Conservation (phyloP, 2,888 invertebrate genomes). For the Oxyteleia sp. region DNA sequence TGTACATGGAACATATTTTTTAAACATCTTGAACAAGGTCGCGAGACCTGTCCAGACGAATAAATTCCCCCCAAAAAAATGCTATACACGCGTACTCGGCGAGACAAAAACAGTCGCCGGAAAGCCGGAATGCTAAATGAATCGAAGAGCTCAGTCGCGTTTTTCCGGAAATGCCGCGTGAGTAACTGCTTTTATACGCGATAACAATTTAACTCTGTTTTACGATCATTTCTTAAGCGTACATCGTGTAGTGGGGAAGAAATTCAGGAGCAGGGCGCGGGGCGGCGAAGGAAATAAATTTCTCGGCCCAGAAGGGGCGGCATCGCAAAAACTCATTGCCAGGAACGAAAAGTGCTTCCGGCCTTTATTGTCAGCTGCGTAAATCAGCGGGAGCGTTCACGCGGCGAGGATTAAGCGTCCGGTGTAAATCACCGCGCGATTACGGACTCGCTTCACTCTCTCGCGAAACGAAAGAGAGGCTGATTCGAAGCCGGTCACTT, state of each 20-base stretch:
- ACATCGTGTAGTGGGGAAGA: slow-evolving; percentile 71
- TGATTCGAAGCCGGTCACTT: slow-evolving; percentile 70
- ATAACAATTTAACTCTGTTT: slow-evolving; percentile 72
- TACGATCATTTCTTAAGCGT: slow-evolving; percentile 69
- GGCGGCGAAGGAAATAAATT: slow-evolving; percentile 75
- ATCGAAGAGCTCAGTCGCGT: slow-evolving; percentile 25
- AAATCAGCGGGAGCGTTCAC: slow-evolving; percentile 79
- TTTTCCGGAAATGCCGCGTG: slow-evolving; percentile 31
- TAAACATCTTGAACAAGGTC: no score
- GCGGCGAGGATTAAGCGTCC: slow-evolving; percentile 79
- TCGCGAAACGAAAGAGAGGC: slow-evolving; percentile 60
- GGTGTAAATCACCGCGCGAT: slow-evolving; percentile 80
- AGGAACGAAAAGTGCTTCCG: slow-evolving; percentile 80
- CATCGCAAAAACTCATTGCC: slow-evolving; percentile 79
- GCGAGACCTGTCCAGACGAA: no score
- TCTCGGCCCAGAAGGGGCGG: slow-evolving; percentile 65
- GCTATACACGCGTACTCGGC: no score
- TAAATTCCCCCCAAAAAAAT: no score
- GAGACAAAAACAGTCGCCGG: background rate
- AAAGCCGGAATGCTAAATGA: slow-evolving; percentile 32
- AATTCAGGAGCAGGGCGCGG: slow-evolving; percentile 47
- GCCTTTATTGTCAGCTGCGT: slow-evolving; percentile 80
- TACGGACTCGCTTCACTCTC: slow-evolving; percentile 79
- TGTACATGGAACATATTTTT: no score
- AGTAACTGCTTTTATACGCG: slow-evolving; percentile 66